Evolutionary conservation across 2,797 vertebrate species (phyloP).

Genomic region (Monodelphis domestica): DNA sequence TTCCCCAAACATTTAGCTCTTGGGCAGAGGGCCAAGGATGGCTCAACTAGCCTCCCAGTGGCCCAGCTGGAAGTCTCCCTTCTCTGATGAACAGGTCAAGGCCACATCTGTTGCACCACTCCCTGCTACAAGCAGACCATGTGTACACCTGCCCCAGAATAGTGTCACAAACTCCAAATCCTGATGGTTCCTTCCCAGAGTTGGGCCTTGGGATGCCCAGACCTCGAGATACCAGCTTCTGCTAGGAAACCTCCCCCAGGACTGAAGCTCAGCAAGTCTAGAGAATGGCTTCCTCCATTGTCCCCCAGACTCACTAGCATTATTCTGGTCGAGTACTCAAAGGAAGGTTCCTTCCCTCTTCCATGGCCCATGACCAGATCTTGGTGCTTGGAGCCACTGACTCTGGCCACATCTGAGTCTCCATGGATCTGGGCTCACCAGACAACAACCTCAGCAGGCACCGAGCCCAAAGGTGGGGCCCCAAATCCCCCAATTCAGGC

Average conservation of each 20-base stretch:
- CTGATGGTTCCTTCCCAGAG: not conserved
- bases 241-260: too few species aligned
- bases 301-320: not conserved
- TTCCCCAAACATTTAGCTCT: not conserved
- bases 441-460: not conserved
- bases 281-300: not conserved
- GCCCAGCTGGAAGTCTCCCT: not conserved
- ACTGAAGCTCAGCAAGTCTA: too few species aligned
- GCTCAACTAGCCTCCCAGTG: not conserved
- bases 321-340: not conserved
- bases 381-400: rapidly evolving
- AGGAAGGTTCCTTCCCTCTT: too few species aligned
- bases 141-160: not conserved
- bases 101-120: not conserved
- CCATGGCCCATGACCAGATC: too few species aligned
- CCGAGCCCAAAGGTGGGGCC: too few species aligned
- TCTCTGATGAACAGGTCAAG: not conserved
- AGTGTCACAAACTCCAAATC: not conserved
- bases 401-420: not conserved
- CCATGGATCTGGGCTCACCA: not conserved
- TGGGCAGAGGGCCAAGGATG: not conserved
- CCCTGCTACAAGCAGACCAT: not conserved
- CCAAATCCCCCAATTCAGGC: not conserved
- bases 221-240: too few species aligned
- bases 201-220: rapidly evolving